Evolutionary conservation across 2,797 vertebrate genomes (phyloP).

Genomic region (Discoglossus pictus): DNA sequence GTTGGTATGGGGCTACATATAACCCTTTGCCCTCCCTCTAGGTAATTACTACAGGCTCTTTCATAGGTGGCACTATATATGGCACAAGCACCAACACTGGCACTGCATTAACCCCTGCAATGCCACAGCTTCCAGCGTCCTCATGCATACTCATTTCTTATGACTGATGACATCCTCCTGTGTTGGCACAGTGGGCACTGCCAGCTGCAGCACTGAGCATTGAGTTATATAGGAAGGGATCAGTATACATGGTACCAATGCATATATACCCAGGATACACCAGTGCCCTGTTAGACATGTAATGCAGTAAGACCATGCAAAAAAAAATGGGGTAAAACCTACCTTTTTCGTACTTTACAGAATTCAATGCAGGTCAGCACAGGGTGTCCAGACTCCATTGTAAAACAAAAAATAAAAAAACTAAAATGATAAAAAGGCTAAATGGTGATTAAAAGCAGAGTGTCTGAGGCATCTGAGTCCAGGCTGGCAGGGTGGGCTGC

Average conservation of each 20-base stretch:
- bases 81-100: too few species aligned
- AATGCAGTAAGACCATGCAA: too few species aligned
- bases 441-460: background rate
- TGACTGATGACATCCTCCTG: background rate
- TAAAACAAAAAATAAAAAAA: slow-evolving; percentile 3
- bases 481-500: slow-evolving; percentile 13
- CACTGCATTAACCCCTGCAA: too few species aligned
- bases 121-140: background rate
- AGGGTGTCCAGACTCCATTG: slow-evolving; percentile 38
- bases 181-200: slow-evolving; percentile 24
- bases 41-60: too few species aligned
- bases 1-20: too few species aligned
- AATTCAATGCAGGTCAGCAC: slow-evolving; percentile 32
- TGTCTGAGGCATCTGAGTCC: background rate
- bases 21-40: too few species aligned
- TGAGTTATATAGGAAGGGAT: too few species aligned
- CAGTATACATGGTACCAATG: too few species aligned
- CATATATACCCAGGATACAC: too few species aligned
- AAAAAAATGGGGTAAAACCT: background rate
- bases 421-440: slow-evolving; percentile 7
- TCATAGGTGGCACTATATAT: too few species aligned
- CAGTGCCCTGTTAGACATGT: background rate
- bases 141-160: background rate
- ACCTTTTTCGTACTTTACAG: slow-evolving; percentile 40
- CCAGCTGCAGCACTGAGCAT: slow-evolving; percentile 10